phyloP scores from a whole-genome alignment of 2,113 vertebrate species.

The Thunnus maccoyii region DNA sequence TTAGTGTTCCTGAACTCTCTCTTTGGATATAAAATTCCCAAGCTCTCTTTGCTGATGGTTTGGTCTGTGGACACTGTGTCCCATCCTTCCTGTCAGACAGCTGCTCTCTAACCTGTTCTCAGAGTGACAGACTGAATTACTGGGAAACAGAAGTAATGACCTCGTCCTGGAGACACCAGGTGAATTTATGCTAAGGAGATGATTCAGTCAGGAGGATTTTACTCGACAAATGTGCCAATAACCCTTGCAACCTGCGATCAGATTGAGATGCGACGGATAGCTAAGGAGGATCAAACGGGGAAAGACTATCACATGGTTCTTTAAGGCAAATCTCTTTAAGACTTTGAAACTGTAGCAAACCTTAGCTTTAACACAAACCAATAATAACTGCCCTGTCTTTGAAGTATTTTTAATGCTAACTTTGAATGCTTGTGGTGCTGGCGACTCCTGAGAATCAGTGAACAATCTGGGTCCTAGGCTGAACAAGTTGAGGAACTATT shows the following conservation, averaged over 20 bases:
- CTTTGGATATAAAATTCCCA: neutral
- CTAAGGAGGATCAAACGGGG: neutral
- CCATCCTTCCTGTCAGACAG: slow-evolving; percentile 1
- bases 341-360: slow-evolving; percentile 1
- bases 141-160: neutral
- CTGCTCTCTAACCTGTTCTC: neutral
- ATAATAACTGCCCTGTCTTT: slow-evolving; percentile 8
- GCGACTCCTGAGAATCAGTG: neutral
- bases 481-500: neutral
- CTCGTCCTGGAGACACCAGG: neutral
- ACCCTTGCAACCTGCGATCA: neutral
- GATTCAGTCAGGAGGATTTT: neutral
- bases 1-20: neutral
- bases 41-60: neutral
- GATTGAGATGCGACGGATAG: neutral
- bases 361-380: slow-evolving; percentile 10
- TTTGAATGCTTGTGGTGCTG: slow-evolving; percentile 1
- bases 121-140: slow-evolving; percentile 4
- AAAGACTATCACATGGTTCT: neutral
- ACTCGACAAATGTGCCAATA: neutral
- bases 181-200: neutral
- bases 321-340: neutral
- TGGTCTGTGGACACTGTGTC: neutral
- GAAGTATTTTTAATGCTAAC: slow-evolving; percentile 6
- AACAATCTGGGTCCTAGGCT: neutral